Percentiles rank a stretch among this genome's conserved stretches.
Conservation (phyloP, 1,140 invertebrate species). For the Cylas formicarius region DNA sequence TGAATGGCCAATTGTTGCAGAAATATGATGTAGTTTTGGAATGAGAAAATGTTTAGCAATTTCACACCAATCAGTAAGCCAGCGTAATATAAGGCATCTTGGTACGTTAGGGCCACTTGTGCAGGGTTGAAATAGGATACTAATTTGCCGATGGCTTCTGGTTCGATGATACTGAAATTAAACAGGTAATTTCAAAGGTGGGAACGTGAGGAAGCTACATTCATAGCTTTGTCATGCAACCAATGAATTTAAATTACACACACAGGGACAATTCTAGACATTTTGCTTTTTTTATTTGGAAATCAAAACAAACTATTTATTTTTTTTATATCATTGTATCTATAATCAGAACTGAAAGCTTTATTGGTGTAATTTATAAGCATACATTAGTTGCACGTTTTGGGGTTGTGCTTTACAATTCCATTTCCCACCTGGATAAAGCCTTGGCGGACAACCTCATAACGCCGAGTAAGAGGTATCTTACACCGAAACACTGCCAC, state of each 20-base stretch:
- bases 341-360: too few species aligned
- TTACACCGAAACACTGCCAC: conserved; percentile 21
- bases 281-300: neutral
- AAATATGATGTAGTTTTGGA: conserved; percentile 71
- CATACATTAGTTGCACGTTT: too few species aligned
- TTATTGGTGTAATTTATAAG: neutral
- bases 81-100: conserved; percentile 19
- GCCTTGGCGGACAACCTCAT: conserved; percentile 18
- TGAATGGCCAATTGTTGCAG: conserved; percentile 68
- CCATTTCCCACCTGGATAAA: conserved; percentile 20
- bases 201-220: neutral
- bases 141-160: conserved; percentile 21
- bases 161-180: conserved; percentile 24
- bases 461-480: conserved; percentile 23
- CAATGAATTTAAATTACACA: neutral
- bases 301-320: neutral
- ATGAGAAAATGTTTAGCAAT: conserved; percentile 18
- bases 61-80: conserved; percentile 12
- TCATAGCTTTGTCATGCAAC: neutral
- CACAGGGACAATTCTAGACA: neutral
- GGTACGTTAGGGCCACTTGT: conserved; percentile 11
- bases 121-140: conserved; percentile 41
- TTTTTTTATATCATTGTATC: too few species aligned
- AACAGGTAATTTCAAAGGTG: conserved; percentile 4
- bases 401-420: too few species aligned